phyloP scores from a whole-genome alignment of 1,140 invertebrate genomes.

The Psilanteris sp. region DNA sequence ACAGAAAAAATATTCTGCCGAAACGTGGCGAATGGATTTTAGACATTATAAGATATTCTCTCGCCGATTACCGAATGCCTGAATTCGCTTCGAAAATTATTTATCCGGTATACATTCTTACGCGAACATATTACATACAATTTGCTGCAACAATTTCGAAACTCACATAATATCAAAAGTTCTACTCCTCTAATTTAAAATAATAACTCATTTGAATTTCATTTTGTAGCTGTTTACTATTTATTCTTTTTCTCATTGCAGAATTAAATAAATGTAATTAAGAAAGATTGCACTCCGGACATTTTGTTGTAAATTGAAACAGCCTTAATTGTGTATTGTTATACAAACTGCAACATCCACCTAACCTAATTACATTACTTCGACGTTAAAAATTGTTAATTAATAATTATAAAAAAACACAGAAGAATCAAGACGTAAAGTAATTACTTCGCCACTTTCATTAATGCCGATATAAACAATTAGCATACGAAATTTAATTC shows the following conservation, averaged over 20 bases:
- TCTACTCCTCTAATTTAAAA: no score
- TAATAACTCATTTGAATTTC: no score
- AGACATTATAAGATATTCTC: no score
- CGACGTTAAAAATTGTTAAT: slow-evolving; percentile 20
- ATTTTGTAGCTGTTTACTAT: background rate
- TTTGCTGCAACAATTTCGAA: no score
- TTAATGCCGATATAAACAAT: slow-evolving; percentile 33
- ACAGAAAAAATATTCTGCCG: no score
- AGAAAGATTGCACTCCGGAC: slow-evolving; percentile 10
- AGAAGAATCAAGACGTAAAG: slow-evolving; percentile 22
- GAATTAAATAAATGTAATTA: slow-evolving; percentile 16
- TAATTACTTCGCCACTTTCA: slow-evolving; percentile 11
- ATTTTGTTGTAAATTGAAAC: slow-evolving; percentile 28
- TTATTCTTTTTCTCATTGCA: background rate
- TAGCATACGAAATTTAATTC: slow-evolving; percentile 45
- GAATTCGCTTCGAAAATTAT: no score
- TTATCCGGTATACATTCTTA: no score
- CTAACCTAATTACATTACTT: slow-evolving; percentile 14
- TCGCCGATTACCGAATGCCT: no score
- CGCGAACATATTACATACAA: no score
- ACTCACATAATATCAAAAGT: no score
- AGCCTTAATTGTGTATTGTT: slow-evolving; percentile 20
- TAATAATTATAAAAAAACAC: slow-evolving; percentile 32
- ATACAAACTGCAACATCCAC: slow-evolving; percentile 3
- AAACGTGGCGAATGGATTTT: no score